Evolutionary conservation across 30 jellyfish, hydroid and myxozoan genomes (phyloP).

Genomic region (Aurelia sp.): DNA sequence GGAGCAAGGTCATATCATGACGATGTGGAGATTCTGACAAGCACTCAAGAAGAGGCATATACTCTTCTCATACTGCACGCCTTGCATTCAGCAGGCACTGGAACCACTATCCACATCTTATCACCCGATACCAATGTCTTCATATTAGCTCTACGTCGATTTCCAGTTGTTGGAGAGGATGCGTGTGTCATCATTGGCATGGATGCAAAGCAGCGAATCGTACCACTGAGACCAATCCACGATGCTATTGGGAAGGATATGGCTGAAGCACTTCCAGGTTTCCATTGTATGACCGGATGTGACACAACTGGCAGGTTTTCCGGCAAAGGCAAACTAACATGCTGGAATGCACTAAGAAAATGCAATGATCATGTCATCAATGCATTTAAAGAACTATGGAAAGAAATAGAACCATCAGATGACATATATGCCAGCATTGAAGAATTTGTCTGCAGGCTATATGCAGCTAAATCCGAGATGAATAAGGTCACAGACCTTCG

Average conservation of each 20-base stretch:
- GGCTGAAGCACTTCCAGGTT: background rate
- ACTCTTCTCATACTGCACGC: background rate
- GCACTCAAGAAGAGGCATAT: background rate
- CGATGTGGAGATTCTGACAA: background rate
- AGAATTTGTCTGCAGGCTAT: no score
- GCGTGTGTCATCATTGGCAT: background rate
- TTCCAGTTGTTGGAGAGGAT: background rate
- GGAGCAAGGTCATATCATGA: background rate
- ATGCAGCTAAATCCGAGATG: no score
- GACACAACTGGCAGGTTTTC: background rate
- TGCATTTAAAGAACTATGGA: no score
- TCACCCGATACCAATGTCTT: conserved; percentile 40
- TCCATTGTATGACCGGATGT: background rate
- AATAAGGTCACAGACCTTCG: no score
- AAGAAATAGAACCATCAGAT: no score
- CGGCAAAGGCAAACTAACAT: background rate
- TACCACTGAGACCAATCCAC: background rate
- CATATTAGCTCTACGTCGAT: background rate
- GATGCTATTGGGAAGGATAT: background rate
- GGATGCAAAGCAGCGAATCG: background rate
- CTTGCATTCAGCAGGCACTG: background rate
- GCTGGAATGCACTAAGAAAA: background rate
- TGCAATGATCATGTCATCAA: no score
- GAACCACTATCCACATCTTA: background rate
- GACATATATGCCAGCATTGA: no score